A percentile compares a stretch with the other conserved stretches of the same genome.
Conservation (phyloP, 2,113 vertebrate genomes). For the Hucho hucho region DNA sequence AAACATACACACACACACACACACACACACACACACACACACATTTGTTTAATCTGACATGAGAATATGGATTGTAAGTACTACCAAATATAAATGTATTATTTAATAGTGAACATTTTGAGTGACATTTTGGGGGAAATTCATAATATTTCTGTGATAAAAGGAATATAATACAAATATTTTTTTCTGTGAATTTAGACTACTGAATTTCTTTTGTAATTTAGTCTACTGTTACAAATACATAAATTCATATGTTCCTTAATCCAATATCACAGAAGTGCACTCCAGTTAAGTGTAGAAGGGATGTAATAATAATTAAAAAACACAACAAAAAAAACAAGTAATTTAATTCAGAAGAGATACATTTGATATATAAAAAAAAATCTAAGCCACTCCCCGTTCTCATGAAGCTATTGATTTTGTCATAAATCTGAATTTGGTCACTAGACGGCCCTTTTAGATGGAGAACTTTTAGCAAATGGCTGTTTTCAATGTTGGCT, state of each 20-base stretch:
- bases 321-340: background rate
- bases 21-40: constrained; percentile 1
- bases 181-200: too few relatives aligned
- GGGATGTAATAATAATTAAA: background rate
- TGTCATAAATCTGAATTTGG: constrained; percentile 62
- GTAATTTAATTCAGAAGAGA: constrained; percentile 18
- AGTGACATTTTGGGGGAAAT: too few relatives aligned
- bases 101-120: too few relatives aligned
- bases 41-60: background rate
- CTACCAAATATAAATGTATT: too few relatives aligned
- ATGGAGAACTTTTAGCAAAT: constrained; percentile 66
- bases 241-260: background rate
- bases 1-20: too few relatives aligned
- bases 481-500: constrained; percentile 57
- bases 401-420: constrained; percentile 61
- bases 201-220: background rate
- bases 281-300: constrained; percentile 14
- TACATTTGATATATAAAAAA: constrained; percentile 33
- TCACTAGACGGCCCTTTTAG: constrained; percentile 42
- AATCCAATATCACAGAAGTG: constrained; percentile 1
- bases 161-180: background rate
- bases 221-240: background rate
- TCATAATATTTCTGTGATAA: background rate
- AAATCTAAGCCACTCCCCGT: constrained; percentile 26
- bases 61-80: too few relatives aligned